Evolutionary conservation across 2,113 vertebrate genomes (phyloP).

Genomic region (Saguinus midas): DNA sequence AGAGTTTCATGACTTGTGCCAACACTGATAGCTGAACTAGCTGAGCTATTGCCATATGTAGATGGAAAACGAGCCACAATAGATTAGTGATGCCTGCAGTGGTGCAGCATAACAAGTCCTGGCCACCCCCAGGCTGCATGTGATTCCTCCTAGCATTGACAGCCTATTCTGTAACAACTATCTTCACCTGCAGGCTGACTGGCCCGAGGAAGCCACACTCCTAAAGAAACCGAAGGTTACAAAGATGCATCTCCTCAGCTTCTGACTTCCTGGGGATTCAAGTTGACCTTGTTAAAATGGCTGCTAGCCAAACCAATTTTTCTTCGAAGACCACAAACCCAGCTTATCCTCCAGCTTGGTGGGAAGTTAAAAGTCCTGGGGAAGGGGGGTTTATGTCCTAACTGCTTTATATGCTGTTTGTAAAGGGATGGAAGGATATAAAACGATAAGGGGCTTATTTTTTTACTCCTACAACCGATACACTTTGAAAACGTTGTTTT

Average conservation of each 20-base stretch:
- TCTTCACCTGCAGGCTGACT: constrained; percentile 54
- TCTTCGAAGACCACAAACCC: background rate
- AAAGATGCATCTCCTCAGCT: background rate
- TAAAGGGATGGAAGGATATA: background rate
- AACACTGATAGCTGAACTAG: background rate
- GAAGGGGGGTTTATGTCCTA: background rate
- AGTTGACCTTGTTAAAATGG: background rate
- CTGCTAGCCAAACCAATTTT: constrained; percentile 33
- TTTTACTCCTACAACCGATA: background rate
- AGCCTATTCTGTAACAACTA: background rate
- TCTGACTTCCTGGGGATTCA: background rate
- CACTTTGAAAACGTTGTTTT: constrained; percentile 13
- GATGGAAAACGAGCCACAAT: background rate
- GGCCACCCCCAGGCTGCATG: background rate
- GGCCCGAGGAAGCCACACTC: background rate
- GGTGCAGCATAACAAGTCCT: background rate
- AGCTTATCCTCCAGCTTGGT: background rate
- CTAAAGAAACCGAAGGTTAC: background rate
- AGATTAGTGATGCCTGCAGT: background rate
- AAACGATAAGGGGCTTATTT: background rate
- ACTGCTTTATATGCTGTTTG: background rate
- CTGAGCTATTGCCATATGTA: background rate
- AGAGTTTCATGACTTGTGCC: background rate
- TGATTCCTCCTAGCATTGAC: background rate
- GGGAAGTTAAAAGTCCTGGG: background rate